Percentiles rank a stretch among this genome's conserved stretches.
Conservation (phyloP, 2,797 vertebrate genomes). For the Silurus aristotelis region DNA sequence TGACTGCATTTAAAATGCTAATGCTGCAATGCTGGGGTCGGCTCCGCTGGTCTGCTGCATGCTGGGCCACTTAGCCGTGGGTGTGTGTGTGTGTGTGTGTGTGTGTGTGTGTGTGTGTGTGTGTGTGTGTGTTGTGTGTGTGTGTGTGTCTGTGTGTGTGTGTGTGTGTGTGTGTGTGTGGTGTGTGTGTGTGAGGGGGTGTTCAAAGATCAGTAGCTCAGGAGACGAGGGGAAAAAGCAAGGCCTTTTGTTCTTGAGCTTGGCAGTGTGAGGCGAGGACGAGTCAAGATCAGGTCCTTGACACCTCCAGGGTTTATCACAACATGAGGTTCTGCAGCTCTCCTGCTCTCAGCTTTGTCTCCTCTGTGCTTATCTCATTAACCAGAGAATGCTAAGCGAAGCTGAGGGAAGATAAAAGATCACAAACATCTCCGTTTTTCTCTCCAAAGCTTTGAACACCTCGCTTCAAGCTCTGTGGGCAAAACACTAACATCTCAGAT, state of each 20-base stretch:
- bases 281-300: slow-evolving; percentile 64
- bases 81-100: slow-evolving; percentile 33
- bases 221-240: slow-evolving; percentile 49
- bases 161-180: slow-evolving; percentile 42
- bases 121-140: slow-evolving; percentile 25
- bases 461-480: background rate
- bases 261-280: slow-evolving; percentile 67
- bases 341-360: slow-evolving; percentile 43
- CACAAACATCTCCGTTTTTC: slow-evolving; percentile 7
- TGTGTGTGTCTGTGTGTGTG: slow-evolving; percentile 44
- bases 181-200: slow-evolving; percentile 36
- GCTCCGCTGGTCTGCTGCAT: slow-evolving; percentile 85
- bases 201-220: slow-evolving; percentile 56
- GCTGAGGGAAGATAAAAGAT: slow-evolving; percentile 39
- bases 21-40: slow-evolving; percentile 71
- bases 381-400: slow-evolving; percentile 38
- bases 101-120: slow-evolving; percentile 50
- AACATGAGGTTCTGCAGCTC: slow-evolving; percentile 53
- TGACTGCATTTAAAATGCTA: slow-evolving; percentile 86
- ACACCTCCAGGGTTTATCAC: slow-evolving; percentile 66
- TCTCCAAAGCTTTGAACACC: background rate
- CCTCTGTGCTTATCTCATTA: slow-evolving; percentile 46
- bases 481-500: slow-evolving; percentile 1
- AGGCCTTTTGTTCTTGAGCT: slow-evolving; percentile 78
- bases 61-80: slow-evolving; percentile 64